Conservation (phyloP, 2,797 vertebrate genomes). For the Rachycentron canadum region DNA sequence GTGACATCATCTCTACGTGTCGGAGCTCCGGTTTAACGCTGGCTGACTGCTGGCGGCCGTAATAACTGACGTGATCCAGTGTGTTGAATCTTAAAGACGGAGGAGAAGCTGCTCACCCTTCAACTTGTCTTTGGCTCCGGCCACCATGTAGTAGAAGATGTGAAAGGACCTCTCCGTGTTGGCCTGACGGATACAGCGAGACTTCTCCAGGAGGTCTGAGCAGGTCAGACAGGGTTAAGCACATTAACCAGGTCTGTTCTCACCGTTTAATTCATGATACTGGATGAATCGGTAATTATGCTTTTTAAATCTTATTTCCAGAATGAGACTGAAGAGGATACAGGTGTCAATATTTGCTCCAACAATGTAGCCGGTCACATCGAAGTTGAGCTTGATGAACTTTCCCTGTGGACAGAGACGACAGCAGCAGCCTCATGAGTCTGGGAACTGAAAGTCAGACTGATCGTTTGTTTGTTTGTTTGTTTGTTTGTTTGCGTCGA, state of each 20-base stretch:
- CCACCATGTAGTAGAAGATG: slow-evolving; percentile 97
- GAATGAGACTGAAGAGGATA: slow-evolving; percentile 84
- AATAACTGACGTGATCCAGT: too few relatives aligned
- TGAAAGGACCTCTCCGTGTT: slow-evolving; percentile 95
- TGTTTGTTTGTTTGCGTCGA: too few relatives aligned
- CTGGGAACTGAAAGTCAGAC: not conserved
- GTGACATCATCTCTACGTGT: not conserved
- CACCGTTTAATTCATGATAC: too few relatives aligned
- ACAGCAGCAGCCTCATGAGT: slow-evolving; percentile 1
- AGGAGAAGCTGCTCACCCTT: slow-evolving; percentile 70
- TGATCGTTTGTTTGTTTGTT: too few relatives aligned
- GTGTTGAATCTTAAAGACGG: too few relatives aligned
- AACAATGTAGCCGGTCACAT: slow-evolving; percentile 95
- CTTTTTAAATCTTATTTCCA: too few relatives aligned
- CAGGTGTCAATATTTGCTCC: slow-evolving; percentile 97
- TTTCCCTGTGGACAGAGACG: slow-evolving; percentile 88
- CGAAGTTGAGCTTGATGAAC: slow-evolving; percentile 99
- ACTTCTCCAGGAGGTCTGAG: slow-evolving; percentile 97
- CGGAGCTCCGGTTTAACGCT: too few relatives aligned
- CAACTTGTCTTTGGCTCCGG: slow-evolving; percentile 90
- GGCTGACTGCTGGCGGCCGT: too few relatives aligned
- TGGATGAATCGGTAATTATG: too few relatives aligned
- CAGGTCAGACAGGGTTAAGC: slow-evolving; percentile 49
- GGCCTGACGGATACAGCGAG: slow-evolving; percentile 94
- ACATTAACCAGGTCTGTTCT: not conserved